Conservation (phyloP, 2,113 vertebrate genomes). For the Tyrannus savana region DNA sequence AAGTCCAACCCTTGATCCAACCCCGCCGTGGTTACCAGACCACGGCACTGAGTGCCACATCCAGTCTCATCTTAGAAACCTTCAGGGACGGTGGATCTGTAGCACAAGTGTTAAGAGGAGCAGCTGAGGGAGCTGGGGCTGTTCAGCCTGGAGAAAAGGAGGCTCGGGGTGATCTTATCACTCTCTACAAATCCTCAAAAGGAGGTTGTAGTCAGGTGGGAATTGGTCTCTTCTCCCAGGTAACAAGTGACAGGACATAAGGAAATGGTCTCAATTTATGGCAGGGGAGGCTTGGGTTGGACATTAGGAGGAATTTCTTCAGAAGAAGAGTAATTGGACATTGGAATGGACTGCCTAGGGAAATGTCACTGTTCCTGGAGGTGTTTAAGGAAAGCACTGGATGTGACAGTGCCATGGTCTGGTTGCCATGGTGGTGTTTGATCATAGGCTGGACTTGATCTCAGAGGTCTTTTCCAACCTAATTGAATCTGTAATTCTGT, state of each 20-base stretch:
- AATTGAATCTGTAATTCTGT: background rate
- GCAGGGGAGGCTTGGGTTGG: background rate
- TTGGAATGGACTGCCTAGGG: background rate
- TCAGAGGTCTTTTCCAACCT: background rate
- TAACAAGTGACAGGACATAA: rapidly evolving
- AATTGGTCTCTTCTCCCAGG: background rate
- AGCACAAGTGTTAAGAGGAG: background rate
- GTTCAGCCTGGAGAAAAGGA: background rate
- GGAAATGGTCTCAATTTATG: rapidly evolving
- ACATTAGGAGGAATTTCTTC: background rate
- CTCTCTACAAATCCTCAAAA: rapidly evolving
- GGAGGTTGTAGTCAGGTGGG: background rate
- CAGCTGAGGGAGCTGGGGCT: background rate
- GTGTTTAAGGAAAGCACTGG: background rate
- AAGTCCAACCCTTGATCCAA: too few species aligned
- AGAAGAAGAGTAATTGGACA: background rate
- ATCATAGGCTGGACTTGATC: background rate
- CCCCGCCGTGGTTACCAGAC: too few species aligned
- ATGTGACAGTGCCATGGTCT: background rate
- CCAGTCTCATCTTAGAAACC: too few species aligned
- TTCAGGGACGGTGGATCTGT: too few species aligned
- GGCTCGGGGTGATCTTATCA: rapidly evolving
- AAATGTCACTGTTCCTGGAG: background rate
- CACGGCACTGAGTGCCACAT: too few species aligned
- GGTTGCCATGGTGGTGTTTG: background rate